Evolutionary conservation across 2,113 vertebrate species (phyloP).

Genomic region (Halcyon senegalensis): DNA sequence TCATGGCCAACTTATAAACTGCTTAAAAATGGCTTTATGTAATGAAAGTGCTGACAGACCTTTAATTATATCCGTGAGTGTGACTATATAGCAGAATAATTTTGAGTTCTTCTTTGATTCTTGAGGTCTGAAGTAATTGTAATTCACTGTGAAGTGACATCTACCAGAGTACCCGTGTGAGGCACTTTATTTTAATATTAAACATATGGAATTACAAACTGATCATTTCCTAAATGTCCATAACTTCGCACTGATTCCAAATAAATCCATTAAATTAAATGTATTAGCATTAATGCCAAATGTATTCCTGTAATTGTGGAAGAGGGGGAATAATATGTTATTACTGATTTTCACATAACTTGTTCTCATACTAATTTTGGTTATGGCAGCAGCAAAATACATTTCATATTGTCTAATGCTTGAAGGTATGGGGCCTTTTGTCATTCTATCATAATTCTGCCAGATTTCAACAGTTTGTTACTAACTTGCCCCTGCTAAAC

Average conservation of each 20-base stretch:
- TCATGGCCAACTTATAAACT: constrained; percentile 50
- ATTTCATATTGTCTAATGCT: not conserved
- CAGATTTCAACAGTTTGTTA: not conserved
- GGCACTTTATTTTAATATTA: constrained; percentile 55
- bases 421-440: not conserved
- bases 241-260: not conserved
- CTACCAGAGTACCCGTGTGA: constrained; percentile 42
- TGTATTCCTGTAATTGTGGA: not conserved
- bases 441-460: not conserved
- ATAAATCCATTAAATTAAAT: constrained; percentile 11
- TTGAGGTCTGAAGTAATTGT: constrained; percentile 53
- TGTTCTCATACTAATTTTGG: not conserved
- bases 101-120: constrained; percentile 54
- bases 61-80: constrained; percentile 52
- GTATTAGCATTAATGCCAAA: constrained; percentile 1
- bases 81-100: constrained; percentile 43
- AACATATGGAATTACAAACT: constrained; percentile 55
- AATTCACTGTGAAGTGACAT: constrained; percentile 68
- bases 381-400: not conserved
- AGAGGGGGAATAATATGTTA: not conserved
- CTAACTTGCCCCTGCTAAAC: not conserved
- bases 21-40: constrained; percentile 54
- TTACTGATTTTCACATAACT: not conserved
- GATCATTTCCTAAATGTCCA: constrained; percentile 43
- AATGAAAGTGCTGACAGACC: constrained; percentile 63